Percentiles rank a stretch among this genome's conserved stretches.
Evolutionary conservation across 2,888 invertebrate genomes (phyloP).

Genomic region (Octonoba sinensis): DNA sequence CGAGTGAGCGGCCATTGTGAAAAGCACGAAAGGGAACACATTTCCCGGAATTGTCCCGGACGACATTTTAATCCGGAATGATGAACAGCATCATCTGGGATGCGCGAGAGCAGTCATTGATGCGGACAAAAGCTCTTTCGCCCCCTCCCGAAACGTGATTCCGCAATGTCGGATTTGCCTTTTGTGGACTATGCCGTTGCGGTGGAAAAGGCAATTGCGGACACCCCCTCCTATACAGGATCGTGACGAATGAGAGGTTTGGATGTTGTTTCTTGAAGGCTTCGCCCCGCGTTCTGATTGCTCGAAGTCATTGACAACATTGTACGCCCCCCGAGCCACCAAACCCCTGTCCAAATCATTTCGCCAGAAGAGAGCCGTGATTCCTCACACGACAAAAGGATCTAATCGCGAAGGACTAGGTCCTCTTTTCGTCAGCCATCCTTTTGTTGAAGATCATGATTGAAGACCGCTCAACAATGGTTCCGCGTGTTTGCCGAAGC

Average conservation of each 20-base stretch:
- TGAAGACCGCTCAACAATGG: constrained; percentile 32
- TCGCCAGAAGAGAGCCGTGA: constrained; percentile 41
- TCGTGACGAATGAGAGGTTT: constrained; percentile 54
- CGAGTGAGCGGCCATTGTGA: constrained; percentile 39
- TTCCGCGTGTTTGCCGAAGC: constrained; percentile 43
- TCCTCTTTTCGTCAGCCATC: constrained; percentile 41
- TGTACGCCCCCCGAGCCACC: constrained; percentile 31
- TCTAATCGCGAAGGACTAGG: constrained; percentile 46
- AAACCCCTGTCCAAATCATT: constrained; percentile 52
- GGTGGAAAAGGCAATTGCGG: constrained; percentile 40
- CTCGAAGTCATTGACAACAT: constrained; percentile 57
- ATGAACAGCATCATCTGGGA: constrained; percentile 59
- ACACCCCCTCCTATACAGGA: constrained; percentile 13
- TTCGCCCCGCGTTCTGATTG: constrained; percentile 52
- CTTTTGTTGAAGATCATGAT: constrained; percentile 44
- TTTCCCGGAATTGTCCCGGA: constrained; percentile 56
- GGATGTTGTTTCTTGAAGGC: constrained; percentile 54
- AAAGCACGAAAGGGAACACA: constrained; percentile 48
- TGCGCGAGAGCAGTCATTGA: constrained; percentile 43
- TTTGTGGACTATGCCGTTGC: constrained; percentile 41
- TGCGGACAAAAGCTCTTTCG: constrained; percentile 47
- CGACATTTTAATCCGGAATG: constrained; percentile 63
- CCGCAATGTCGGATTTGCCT: constrained; percentile 36
- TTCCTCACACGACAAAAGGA: constrained; percentile 48
- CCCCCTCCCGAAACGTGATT: constrained; percentile 57